Conservation (phyloP, 2,888 invertebrate genomes). For the Microctonus aethiopoides region DNA sequence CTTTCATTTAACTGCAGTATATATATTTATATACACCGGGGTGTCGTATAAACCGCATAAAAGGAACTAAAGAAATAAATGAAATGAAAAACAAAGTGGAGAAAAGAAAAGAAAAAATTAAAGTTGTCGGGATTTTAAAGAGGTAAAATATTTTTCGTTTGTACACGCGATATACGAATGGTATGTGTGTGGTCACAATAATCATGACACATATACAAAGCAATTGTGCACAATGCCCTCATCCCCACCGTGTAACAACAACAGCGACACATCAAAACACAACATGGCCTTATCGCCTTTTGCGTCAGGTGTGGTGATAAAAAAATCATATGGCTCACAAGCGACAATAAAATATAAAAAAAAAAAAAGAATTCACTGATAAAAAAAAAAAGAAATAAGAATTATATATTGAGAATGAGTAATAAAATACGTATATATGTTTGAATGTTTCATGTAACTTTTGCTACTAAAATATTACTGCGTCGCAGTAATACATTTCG, state of each 20-base stretch:
- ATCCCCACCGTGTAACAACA: background rate
- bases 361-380: background rate
- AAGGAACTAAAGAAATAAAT: background rate
- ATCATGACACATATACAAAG: slow-evolving; percentile 5
- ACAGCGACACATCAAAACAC: background rate
- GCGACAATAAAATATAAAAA: slow-evolving; percentile 6
- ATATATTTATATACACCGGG: background rate
- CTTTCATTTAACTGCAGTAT: background rate
- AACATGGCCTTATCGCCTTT: background rate
- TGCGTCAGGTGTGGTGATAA: slow-evolving; percentile 6
- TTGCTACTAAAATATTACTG: background rate
- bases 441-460: background rate
- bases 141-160: background rate
- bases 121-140: background rate
- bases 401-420: background rate
- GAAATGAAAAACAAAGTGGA: background rate
- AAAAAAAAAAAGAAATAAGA: slow-evolving; percentile 1
- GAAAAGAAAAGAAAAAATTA: background rate
- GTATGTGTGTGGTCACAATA: slow-evolving; percentile 1
- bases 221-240: slow-evolving; percentile 2
- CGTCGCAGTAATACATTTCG: background rate
- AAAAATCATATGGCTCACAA: background rate
- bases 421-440: background rate
- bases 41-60: background rate
- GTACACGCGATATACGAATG: background rate